phyloP scores from a whole-genome alignment of 2,888 invertebrate species.

The Luperina nickerlii region DNA sequence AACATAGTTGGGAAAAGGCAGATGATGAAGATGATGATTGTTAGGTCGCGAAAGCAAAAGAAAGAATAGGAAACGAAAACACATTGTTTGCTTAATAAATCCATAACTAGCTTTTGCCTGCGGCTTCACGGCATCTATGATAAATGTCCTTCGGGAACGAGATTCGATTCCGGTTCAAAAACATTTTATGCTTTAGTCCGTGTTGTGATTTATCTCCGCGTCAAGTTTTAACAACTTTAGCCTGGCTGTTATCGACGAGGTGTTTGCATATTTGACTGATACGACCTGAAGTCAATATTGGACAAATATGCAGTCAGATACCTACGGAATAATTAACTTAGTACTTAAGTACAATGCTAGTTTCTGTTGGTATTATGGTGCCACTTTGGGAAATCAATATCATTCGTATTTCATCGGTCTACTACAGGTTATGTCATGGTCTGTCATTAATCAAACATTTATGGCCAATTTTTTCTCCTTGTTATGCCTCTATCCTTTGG shows the following conservation, averaged over 20 bases:
- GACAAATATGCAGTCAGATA: slow-evolving; percentile 51
- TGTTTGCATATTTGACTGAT: slow-evolving; percentile 62
- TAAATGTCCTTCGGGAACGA: slow-evolving; percentile 63
- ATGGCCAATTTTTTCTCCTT: neutral
- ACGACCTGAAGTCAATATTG: slow-evolving; percentile 36
- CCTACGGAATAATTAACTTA: slow-evolving; percentile 43
- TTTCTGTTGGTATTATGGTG: neutral
- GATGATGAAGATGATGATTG: slow-evolving; percentile 1
- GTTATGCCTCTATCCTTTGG: neutral
- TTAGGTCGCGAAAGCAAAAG: neutral
- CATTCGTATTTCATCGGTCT: neutral
- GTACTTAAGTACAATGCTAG: slow-evolving; percentile 13
- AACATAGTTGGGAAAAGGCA: too few relatives aligned
- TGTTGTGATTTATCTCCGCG: slow-evolving; percentile 54
- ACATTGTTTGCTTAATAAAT: slow-evolving; percentile 42
- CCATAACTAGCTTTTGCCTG: slow-evolving; percentile 47
- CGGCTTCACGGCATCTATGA: slow-evolving; percentile 53
- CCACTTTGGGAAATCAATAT: neutral
- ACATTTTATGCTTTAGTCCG: slow-evolving; percentile 47
- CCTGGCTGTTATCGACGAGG: slow-evolving; percentile 49
- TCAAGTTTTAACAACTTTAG: slow-evolving; percentile 52
- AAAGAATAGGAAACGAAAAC: slow-evolving; percentile 3
- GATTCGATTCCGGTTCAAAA: slow-evolving; percentile 63
- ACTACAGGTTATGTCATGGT: neutral
- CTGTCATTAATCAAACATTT: neutral